Percentiles rank a stretch among this genome's conserved stretches.
Evolutionary conservation across 2,113 vertebrate species (phyloP).

Genomic region (Grallaria varia): DNA sequence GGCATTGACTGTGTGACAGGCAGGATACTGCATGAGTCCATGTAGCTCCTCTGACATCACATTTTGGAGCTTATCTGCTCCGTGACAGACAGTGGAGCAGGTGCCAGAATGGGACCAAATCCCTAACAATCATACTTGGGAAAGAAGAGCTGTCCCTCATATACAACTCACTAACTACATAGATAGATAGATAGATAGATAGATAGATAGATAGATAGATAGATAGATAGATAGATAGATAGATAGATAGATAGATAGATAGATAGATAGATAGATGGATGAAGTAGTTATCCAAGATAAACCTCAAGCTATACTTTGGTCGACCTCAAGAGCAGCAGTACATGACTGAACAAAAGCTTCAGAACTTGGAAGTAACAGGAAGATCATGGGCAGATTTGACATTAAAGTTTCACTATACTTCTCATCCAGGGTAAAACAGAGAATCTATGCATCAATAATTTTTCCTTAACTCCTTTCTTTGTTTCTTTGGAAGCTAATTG

Average conservation of each 20-base stretch:
- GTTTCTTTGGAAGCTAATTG: background rate
- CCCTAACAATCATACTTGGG: background rate
- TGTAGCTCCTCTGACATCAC: background rate
- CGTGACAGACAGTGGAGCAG: background rate
- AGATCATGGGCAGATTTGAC: background rate
- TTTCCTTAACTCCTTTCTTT: background rate
- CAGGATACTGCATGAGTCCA: background rate
- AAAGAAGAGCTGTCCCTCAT: background rate
- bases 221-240: too few species aligned
- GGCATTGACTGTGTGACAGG: background rate
- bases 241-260: too few species aligned
- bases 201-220: too few species aligned
- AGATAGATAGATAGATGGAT: too few species aligned
- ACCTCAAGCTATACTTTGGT: background rate
- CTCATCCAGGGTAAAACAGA: background rate
- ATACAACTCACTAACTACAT: background rate
- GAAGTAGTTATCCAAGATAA: background rate
- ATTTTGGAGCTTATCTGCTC: background rate
- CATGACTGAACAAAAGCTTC: background rate
- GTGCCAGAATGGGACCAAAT: background rate
- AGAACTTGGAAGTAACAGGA: fast-evolving
- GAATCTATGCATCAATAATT: background rate
- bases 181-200: too few species aligned
- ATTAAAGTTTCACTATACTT: background rate
- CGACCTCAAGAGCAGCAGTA: background rate